Evolutionary conservation across 2,797 vertebrate genomes (phyloP).

Genomic region (Lutjanus argentimaculatus): DNA sequence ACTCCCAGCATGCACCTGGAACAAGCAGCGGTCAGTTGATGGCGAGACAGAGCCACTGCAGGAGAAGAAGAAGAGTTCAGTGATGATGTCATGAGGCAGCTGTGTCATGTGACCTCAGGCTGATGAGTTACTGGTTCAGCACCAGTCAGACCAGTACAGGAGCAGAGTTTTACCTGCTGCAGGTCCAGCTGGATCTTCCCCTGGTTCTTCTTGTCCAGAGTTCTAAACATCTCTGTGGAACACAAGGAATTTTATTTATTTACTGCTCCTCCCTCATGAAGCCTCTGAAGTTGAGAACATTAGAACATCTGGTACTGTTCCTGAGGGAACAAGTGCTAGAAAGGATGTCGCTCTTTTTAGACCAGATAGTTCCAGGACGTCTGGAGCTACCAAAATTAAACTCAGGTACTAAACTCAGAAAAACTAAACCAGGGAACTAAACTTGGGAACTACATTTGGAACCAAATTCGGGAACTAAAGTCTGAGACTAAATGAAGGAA

Average conservation of each 20-base stretch:
- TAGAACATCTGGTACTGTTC: too few relatives aligned
- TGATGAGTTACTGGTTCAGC: neutral
- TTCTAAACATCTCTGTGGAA: constrained; percentile 52
- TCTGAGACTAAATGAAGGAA: too few relatives aligned
- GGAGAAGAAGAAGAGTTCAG: constrained; percentile 9
- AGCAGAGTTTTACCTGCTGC: constrained; percentile 50
- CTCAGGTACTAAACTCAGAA: too few relatives aligned
- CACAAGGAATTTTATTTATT: neutral
- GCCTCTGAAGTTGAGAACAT: too few relatives aligned
- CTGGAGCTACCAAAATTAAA: neutral
- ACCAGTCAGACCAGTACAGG: neutral
- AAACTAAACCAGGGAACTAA: too few relatives aligned
- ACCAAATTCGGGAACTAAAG: too few relatives aligned
- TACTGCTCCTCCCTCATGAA: too few relatives aligned
- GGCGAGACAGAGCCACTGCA: constrained; percentile 60
- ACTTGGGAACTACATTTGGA: too few relatives aligned
- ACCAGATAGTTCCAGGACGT: neutral
- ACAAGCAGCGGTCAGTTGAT: constrained; percentile 21
- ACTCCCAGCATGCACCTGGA: constrained; percentile 37
- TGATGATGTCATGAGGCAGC: constrained; percentile 6
- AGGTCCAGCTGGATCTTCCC: constrained; percentile 50
- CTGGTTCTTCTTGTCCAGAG: constrained; percentile 41
- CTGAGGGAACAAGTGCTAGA: too few relatives aligned
- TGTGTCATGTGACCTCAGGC: constrained; percentile 12
- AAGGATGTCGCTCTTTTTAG: too few relatives aligned